Base-by-base conservation (phyloP, 2,888 invertebrate genomes). In the Azorinus chamasolen region DNA sequence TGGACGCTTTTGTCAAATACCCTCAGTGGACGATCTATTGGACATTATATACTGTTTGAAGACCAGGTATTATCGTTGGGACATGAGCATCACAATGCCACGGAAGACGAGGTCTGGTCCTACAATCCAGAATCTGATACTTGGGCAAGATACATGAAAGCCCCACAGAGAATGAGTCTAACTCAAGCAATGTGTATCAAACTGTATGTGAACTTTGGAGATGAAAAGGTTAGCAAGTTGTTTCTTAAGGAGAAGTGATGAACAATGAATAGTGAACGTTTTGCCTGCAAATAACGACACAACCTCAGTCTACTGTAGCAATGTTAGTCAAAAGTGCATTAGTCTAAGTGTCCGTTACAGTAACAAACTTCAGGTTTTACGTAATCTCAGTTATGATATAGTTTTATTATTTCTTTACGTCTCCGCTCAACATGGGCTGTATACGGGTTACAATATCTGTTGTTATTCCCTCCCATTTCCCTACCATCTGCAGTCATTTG, bases 31-130 rank as follows among this genome's bases (percentile, higher is more conserved):
- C 84, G 92, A 8, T 92, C 92, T 18, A 88, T 92, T 20, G 92
- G 92, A 20, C 92, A 93, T 76, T 93, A 91, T 71, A 83, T 91
- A 20, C 82, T 83, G 45, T 89, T 88, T 75, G 86, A 90, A 25
- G 86, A 85, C 27, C 87, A 87, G 75, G 89, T 93, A 55, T 70
- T 92, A 20, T 92, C 91, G 1, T 79, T 92, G 16, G 92, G 92
- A 3, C 91, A 92, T 45, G 92, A 93, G 80, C 91, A 92, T 68
- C 88, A 90, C 58, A 89, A 87, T 43, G 92, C 92, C 4, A 90
- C 91, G 0, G 92, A 93, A 75, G 91, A 92, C 57, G 92, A 92
- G 71, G 88, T 93, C 43, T 93, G 92, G 92, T 74, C 83, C 8
- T 92, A 91, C 63, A 86, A 89, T 59, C 84, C 87, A 0, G 85